Evolutionary conservation across 2,797 vertebrate genomes (phyloP), one percentile per base, ranked within the genome.

Genomic region (Cirrhinus molitorella): DNA sequence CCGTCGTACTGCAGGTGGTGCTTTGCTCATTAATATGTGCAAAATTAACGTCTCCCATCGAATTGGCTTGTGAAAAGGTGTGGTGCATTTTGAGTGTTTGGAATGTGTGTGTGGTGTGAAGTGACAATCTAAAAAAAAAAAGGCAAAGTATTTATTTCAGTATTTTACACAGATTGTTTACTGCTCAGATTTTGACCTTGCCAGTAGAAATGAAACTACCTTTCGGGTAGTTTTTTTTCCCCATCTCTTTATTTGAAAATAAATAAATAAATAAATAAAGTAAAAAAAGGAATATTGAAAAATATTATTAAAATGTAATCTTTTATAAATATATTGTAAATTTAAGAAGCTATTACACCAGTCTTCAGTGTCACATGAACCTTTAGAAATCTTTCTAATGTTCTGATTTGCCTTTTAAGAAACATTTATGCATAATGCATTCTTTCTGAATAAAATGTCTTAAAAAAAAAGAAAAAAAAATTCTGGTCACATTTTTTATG

Each of bases 11-110:
- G 80, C 70, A 81, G 80, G 80, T 74, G 80, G 68, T 73, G 70
- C 43, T 74, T 61, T 53, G 45, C 70, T 81, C 80, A 74, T 81
- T 81, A 66, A 81, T 65, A 65, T 65, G 59, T 53, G 70, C 70
- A 74, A 74, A 74, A 74, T 65, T 53, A 65, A 74, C 11, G 21
- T 73, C 55, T 73, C 25, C 43, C 25, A 25, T 81, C 31, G 74
- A 65, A 16, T 81, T 81, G 80, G 70, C 80, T 81, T 59, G 16
- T 47, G 67, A 65, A 74, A 72, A 65, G 70, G 53, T 73, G 68
- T 63, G 68, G 43, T 37, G 55, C 45, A 53, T 49, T 81, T 72
- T 49, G 25, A 63, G 57, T 47, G 53, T 71, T 17, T 63, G 43
- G 59, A 83, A 68, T 23, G 8, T n/a, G n/a, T n/a, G n/a, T n/a